Base-by-base conservation (phyloP, 2,113 vertebrate genomes). In the Paraplagusia blochii region DNA sequence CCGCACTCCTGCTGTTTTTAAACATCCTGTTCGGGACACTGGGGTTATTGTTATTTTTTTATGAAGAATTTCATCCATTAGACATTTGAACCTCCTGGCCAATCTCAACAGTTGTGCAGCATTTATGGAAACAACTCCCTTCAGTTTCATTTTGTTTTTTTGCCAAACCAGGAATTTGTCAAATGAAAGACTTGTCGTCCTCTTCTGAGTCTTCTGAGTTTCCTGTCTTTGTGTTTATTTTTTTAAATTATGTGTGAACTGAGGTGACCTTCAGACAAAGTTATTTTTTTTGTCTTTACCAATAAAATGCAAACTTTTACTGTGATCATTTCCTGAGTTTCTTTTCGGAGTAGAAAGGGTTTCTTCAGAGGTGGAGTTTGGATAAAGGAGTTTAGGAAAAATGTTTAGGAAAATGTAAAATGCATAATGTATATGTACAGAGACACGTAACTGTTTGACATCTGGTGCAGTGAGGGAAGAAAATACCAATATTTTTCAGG, bases 231-330 rank as follows among this genome's bases (percentile, higher is more conserved):
- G 33, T 1, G 58, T 33, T 15, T 53, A n/a, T n/a, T 68, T 64
- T 56, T 68, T 66, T 60, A 15, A 55, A 47, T 15, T 18, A 33
- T 34, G n/a, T 76, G 39, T 74, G 53, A 62, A 56, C 34, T 0
- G 35, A 68, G 67, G 53, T 77, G 72, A 65, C 63, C 72, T 76
- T 56, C 58, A 43, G 52, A 69, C 77, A 58, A 39, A 50, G 9
- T 69, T 16, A 60, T 69, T 13, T 50, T 34, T 54, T 12, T 55
- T 75, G 69, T 63, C 42, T 74, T 79, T 75, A 71, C 35, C 65
- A 85, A 83, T 82, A 85, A 85, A 87, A 66, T 53, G 43, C 19
- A 62, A 44, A 74, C 19, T 77, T 83, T 82, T 82, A 63, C 49
- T 56, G 57, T 53, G 44, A 18, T 5, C 10, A 8, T 52, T 58